A percentile compares a stretch with the other conserved stretches of the same genome.
Evolutionary conservation across 1,140 invertebrate genomes (phyloP).

Genomic region (Leptinotarsa defecta): DNA sequence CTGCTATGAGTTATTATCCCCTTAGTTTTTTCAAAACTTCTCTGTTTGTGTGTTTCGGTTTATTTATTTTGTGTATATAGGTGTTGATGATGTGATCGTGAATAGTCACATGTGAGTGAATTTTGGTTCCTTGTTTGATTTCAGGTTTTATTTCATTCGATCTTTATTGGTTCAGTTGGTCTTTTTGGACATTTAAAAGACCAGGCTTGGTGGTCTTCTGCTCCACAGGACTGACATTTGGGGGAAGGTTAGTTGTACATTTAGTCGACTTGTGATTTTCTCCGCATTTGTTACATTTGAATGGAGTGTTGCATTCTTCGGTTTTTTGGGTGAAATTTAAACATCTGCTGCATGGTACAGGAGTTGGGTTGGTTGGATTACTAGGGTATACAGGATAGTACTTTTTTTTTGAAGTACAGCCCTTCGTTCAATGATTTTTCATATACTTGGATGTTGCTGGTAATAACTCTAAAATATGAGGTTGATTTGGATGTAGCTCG

Average conservation of each 20-base stretch:
- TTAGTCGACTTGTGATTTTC: no score
- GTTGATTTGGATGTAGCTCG: constrained; percentile 15
- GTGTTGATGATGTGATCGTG: constrained; percentile 31
- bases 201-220: constrained; percentile 16
- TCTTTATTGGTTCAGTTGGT: constrained; percentile 20
- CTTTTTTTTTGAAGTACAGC: constrained; percentile 25
- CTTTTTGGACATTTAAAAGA: constrained; percentile 20
- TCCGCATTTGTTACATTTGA: constrained; percentile 10
- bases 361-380: neutral
- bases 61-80: constrained; percentile 14
- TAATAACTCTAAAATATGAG: constrained; percentile 13
- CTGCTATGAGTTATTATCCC: no score
- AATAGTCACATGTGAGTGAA: constrained; percentile 10
- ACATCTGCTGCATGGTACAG: constrained; percentile 18
- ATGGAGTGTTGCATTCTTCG: neutral
- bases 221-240: constrained; percentile 7
- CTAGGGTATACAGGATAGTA: constrained; percentile 23
- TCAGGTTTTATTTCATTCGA: constrained; percentile 15
- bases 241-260: neutral
- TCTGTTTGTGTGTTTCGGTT: neutral
- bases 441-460: neutral
- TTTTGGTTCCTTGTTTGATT: neutral
- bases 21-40: no score
- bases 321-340: constrained; percentile 20
- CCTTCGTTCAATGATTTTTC: neutral